These are phyloP conservation scores for Heliconius aoede DNA, from an alignment of 2,888 invertebrate genomes.

Conservation along the genomic window DNA sequence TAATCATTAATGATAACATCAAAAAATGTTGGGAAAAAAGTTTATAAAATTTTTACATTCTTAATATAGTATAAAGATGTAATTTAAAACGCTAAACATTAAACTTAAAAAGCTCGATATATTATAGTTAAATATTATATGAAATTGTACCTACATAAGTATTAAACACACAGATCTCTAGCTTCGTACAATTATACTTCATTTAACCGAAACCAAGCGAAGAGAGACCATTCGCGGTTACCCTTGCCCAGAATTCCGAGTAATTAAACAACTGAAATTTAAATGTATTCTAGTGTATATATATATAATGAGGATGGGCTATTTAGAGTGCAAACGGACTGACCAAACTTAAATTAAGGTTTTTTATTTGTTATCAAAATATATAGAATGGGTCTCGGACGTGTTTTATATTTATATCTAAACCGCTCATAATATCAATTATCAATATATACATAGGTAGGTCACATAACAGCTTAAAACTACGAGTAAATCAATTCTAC, in stretches of 20 bases:
- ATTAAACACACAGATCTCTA: constrained; percentile 55
- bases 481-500: not conserved
- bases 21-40: not conserved
- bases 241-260: constrained; percentile 74
- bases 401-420: too few relatives aligned
- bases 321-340: constrained; percentile 74
- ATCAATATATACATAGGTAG: too few relatives aligned
- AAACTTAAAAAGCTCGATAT: not conserved
- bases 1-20: not conserved
- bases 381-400: not conserved
- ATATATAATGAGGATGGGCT: constrained; percentile 81
- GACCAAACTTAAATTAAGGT: constrained; percentile 75
- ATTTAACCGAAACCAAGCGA: constrained; percentile 46
- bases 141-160: constrained; percentile 36
- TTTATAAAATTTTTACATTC: not conserved
- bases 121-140: not conserved
- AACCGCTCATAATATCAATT: not conserved
- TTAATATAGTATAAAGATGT: too few relatives aligned
- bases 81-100: too few relatives aligned
- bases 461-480: not conserved
- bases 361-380: not conserved
- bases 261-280: constrained; percentile 82
- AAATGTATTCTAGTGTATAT: constrained; percentile 78
- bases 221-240: constrained; percentile 62
- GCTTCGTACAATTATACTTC: constrained; percentile 65